Conservation (phyloP, 2,797 vertebrate genomes). For the Sparus aurata region DNA sequence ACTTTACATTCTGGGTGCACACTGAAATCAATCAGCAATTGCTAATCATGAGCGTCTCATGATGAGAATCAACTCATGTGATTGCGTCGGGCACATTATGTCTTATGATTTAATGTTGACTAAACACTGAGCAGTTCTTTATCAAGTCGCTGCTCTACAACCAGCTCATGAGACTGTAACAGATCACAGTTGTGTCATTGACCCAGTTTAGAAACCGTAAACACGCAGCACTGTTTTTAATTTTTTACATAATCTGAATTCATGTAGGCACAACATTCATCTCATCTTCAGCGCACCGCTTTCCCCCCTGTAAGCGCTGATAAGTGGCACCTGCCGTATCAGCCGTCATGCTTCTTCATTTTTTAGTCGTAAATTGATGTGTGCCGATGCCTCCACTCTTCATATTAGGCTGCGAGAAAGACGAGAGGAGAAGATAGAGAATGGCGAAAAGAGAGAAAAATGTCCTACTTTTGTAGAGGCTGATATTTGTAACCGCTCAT, state of each 20-base stretch:
- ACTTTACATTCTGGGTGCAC: conserved; percentile 34
- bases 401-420: conserved; percentile 10
- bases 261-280: not conserved
- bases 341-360: not conserved
- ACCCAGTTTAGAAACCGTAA: conserved; percentile 17
- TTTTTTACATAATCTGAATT: not conserved
- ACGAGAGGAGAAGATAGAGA: conserved; percentile 18
- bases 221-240: not conserved
- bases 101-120: conserved; percentile 29
- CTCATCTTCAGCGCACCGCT: conserved; percentile 7
- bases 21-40: conserved; percentile 22
- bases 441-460: conserved; percentile 24
- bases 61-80: conserved; percentile 6
- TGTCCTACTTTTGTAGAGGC: conserved; percentile 56
- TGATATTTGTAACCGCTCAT: conserved; percentile 61
- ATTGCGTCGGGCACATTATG: conserved; percentile 8
- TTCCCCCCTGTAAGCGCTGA: not conserved
- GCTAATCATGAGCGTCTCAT: not conserved
- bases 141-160: conserved; percentile 10
- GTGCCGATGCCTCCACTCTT: conserved; percentile 28
- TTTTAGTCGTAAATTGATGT: conserved; percentile 11
- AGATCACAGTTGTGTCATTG: conserved; percentile 16
- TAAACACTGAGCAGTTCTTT: conserved; percentile 18
- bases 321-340: conserved; percentile 22
- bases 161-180: conserved; percentile 17